Conservation (phyloP, 2,888 invertebrate species). For the Harpagoxenus sublaevis region DNA sequence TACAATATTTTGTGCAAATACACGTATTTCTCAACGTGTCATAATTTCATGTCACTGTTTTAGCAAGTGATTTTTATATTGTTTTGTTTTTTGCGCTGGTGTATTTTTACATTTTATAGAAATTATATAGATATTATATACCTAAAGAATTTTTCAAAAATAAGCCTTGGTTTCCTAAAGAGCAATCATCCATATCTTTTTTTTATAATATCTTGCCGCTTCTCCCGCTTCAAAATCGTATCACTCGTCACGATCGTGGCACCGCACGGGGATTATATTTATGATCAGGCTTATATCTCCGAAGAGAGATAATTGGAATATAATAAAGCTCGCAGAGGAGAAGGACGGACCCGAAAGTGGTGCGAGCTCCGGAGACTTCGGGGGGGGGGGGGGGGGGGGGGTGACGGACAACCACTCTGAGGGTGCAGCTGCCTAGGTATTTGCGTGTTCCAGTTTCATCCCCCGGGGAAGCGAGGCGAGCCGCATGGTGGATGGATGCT, state of each 20-base stretch:
- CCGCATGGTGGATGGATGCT: conserved; percentile 68
- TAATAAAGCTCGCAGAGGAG: conserved; percentile 72
- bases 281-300: conserved; percentile 28
- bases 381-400: background rate
- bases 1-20: background rate
- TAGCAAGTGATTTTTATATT: background rate
- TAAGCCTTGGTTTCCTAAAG: background rate
- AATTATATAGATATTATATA: too few species aligned
- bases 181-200: background rate
- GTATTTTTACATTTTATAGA: background rate
- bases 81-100: background rate
- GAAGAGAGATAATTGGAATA: conserved; percentile 74
- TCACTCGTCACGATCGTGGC: conserved; percentile 9
- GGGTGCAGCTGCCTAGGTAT: conserved; percentile 82
- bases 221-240: background rate
- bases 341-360: conserved; percentile 56
- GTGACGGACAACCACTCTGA: conserved; percentile 67
- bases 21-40: background rate
- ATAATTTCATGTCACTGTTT: background rate
- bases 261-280: background rate
- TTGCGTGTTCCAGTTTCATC: conserved; percentile 74
- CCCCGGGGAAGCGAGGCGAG: conserved; percentile 24
- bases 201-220: background rate
- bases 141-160: background rate
- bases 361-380: conserved; percentile 57